phyloP scores from a whole-genome alignment of 1,140 invertebrate genomes.

The Monomorium pharaonis region DNA sequence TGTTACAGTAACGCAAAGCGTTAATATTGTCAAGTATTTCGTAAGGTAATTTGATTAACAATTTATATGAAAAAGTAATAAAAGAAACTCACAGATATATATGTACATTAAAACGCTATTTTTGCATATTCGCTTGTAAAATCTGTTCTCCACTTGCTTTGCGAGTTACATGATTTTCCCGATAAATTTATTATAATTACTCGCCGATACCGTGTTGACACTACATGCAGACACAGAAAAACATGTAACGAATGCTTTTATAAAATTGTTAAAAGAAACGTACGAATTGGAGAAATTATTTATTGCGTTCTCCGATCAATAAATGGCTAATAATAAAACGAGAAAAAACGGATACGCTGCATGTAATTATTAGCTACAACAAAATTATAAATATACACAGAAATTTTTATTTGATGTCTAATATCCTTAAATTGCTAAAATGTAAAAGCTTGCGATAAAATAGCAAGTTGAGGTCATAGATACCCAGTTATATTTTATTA shows the following conservation, averaged over 20 bases:
- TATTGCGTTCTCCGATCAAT: not conserved
- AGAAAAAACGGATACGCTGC: not conserved
- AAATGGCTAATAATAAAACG: not conserved
- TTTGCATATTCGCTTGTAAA: not conserved
- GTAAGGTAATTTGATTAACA: not conserved
- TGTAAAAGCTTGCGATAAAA: conserved; percentile 21
- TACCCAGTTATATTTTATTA: conserved; percentile 36
- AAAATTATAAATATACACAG: conserved; percentile 14
- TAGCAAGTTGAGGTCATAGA: conserved; percentile 24
- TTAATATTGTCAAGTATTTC: not conserved
- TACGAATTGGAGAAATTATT: not conserved
- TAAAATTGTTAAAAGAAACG: not conserved
- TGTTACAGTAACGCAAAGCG: not conserved
- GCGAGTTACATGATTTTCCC: conserved; percentile 3
- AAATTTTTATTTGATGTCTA: not conserved
- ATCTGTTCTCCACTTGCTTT: not conserved
- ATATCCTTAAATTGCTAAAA: not conserved
- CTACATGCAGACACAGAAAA: not conserved
- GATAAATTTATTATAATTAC: conserved; percentile 31
- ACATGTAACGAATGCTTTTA: not conserved
- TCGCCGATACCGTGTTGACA: not conserved
- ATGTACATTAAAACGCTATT: not conserved
- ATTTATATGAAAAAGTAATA: not conserved
- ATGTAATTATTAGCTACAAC: not conserved
- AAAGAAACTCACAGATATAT: not conserved